Evolutionary conservation across 2,113 vertebrate species (phyloP).

Genomic region (Isichthys henryi): DNA sequence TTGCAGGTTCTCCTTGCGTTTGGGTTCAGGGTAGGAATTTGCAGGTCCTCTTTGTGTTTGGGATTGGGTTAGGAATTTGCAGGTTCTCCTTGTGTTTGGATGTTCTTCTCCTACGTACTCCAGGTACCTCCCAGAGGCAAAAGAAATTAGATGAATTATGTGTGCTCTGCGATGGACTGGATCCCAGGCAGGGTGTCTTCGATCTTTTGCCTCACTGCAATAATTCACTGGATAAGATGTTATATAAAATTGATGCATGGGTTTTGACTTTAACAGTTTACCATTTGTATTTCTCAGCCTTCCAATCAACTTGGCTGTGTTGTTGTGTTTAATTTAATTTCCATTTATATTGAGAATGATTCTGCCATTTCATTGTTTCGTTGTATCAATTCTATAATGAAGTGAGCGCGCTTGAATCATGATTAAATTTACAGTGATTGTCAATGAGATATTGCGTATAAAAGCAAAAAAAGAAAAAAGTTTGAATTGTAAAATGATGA

Average conservation of each 20-base stretch:
- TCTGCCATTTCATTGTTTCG: neutral
- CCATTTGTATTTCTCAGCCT: neutral
- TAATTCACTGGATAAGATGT: neutral
- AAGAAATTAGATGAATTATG: neutral
- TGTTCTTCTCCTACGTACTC: neutral
- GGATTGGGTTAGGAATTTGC: neutral
- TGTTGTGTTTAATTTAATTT: neutral
- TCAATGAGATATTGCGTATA: neutral
- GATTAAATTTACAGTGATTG: neutral
- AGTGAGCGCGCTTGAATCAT: neutral
- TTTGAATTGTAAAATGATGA: neutral
- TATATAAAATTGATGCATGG: neutral
- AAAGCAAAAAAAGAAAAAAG: neutral
- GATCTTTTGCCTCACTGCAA: neutral
- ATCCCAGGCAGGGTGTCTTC: neutral
- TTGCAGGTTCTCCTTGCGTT: neutral
- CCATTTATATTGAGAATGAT: neutral
- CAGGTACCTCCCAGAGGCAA: neutral
- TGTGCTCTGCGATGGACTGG: neutral
- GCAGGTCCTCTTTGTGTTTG: neutral
- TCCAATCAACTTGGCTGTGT: neutral
- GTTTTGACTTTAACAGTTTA: neutral
- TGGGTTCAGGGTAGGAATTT: neutral
- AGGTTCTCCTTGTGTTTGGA: neutral
- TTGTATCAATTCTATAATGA: neutral